phyloP scores from a whole-genome alignment of 2,113 vertebrate genomes.

The Gymnarchus niloticus region DNA sequence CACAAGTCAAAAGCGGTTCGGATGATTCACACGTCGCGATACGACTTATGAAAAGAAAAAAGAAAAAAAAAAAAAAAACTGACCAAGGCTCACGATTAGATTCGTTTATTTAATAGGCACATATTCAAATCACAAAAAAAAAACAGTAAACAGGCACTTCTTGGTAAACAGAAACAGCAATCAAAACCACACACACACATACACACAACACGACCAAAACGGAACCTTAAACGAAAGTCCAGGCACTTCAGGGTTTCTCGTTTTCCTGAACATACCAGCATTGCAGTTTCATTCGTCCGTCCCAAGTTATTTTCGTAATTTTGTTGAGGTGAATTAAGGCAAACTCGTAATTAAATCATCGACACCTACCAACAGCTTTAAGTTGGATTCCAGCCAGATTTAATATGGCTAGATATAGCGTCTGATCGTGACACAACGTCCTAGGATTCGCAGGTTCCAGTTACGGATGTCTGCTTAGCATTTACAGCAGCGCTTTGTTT shows the following conservation, averaged over 20 bases:
- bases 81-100: neutral
- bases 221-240: too few species aligned
- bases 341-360: neutral
- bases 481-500: neutral
- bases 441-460: neutral
- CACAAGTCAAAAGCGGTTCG: neutral
- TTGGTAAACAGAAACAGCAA: neutral
- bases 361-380: neutral
- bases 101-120: slow-evolving; percentile 8
- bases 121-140: neutral
- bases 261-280: neutral
- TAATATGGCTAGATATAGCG: neutral
- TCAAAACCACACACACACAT: neutral
- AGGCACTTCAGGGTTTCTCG: neutral
- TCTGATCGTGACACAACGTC: neutral
- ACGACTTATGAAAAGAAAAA: neutral
- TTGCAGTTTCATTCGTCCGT: neutral
- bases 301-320: neutral
- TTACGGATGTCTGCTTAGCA: neutral
- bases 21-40: neutral
- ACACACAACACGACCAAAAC: neutral
- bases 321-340: neutral
- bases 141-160: slow-evolving; percentile 22
- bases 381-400: neutral
- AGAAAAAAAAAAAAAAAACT: neutral